phyloP scores from a whole-genome alignment of 2,888 invertebrate species.

The Seira musarum region DNA sequence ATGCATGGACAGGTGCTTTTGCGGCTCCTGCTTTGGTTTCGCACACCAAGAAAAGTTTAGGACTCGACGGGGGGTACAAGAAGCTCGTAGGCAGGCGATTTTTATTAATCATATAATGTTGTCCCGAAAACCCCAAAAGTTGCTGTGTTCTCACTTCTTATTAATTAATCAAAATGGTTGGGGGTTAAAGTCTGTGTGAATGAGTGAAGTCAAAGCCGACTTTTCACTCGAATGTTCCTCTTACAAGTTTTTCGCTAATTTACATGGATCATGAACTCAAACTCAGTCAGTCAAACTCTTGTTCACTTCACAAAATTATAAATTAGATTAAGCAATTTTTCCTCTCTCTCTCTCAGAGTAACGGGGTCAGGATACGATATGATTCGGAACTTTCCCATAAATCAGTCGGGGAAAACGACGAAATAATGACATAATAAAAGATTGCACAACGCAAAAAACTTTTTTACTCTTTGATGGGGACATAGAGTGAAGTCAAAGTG shows the following conservation, averaged over 20 bases:
- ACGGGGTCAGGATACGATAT: too few relatives aligned
- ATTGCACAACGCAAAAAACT: constrained; percentile 3
- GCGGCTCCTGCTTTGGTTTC: constrained; percentile 55
- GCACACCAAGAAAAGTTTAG: neutral
- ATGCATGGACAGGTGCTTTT: constrained; percentile 28
- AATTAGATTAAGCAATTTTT: too few relatives aligned
- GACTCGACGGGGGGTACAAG: constrained; percentile 39
- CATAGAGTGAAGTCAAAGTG: constrained; percentile 41
- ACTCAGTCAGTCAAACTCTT: too few relatives aligned
- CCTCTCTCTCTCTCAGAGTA: too few relatives aligned
- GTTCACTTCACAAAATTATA: too few relatives aligned
- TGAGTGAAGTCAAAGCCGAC: too few relatives aligned
- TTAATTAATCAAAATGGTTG: constrained; percentile 51
- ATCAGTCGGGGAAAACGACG: neutral
- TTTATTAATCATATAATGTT: constrained; percentile 43
- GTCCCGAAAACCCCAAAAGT: constrained; percentile 22
- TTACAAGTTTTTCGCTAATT: neutral
- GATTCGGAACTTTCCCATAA: too few relatives aligned
- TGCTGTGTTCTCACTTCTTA: constrained; percentile 53
- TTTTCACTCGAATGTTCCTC: too few relatives aligned
- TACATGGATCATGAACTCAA: neutral
- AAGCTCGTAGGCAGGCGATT: constrained; percentile 45
- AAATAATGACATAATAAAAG: neutral
- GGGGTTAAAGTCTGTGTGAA: constrained; percentile 22
- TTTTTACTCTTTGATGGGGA: neutral